These are phyloP conservation scores for Peromyscus attwateri DNA, from an alignment of 2,797 vertebrate genomes.

Conservation along the genomic window DNA sequence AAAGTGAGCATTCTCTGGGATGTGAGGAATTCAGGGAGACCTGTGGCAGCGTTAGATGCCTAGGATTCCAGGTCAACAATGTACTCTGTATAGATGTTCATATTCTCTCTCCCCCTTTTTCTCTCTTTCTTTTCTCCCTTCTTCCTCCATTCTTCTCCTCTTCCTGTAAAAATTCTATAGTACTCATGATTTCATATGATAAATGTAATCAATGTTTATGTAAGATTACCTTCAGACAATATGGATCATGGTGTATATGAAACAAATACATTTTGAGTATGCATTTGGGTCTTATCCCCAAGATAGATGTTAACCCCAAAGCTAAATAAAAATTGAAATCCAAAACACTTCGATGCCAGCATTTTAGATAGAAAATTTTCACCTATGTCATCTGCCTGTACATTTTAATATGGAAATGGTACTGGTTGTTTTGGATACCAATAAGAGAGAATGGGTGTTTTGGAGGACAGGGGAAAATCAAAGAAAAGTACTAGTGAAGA, in stretches of 20 bases:
- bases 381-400: neutral
- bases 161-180: neutral
- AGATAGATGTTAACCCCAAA: neutral
- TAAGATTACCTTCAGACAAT: neutral
- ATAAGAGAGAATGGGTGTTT: neutral
- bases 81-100: neutral
- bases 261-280: neutral
- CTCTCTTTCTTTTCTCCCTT: too few species aligned
- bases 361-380: neutral
- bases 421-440: neutral
- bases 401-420: conserved; percentile 16
- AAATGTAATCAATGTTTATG: neutral
- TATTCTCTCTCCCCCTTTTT: too few species aligned
- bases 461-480: neutral
- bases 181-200: neutral
- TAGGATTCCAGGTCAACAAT: neutral
- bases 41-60: neutral
- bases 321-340: neutral
- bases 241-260: neutral
- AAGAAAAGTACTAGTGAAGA: neutral
- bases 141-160: neutral
- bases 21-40: neutral
- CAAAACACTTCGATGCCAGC: neutral
- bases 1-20: neutral
- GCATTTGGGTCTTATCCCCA: neutral